A percentile compares a stretch with the other conserved stretches of the same genome.
Evolutionary conservation across 2,888 invertebrate genomes (phyloP).

Genomic region (Seira musarum): DNA sequence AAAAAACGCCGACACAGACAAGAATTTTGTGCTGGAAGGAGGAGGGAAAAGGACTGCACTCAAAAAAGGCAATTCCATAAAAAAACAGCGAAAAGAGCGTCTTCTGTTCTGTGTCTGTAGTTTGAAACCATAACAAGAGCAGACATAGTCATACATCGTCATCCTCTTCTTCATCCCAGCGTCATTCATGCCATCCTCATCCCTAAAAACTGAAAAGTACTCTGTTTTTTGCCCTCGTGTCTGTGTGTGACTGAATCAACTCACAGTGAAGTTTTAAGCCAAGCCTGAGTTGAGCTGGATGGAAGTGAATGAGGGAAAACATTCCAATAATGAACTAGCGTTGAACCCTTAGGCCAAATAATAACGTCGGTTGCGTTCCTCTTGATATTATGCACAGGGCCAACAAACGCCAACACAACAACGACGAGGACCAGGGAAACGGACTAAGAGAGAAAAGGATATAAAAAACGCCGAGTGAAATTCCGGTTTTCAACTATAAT

Average conservation of each 20-base stretch:
- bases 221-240: constrained; percentile 5
- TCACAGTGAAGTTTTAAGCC: background rate
- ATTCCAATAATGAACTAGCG: constrained; percentile 59
- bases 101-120: constrained; percentile 6
- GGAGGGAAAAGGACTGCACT: constrained; percentile 6
- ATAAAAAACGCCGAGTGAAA: background rate
- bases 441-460: background rate
- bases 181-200: constrained; percentile 21
- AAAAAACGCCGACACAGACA: constrained; percentile 14
- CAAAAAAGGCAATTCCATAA: constrained; percentile 50
- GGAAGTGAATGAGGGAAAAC: constrained; percentile 51
- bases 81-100: constrained; percentile 37
- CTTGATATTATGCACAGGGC: constrained; percentile 27
- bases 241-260: constrained; percentile 13
- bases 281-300: background rate
- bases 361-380: background rate
- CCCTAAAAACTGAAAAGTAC: background rate
- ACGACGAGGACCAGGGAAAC: background rate
- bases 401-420: constrained; percentile 16
- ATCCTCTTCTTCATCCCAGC: background rate
- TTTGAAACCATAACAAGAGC: background rate
- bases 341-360: constrained; percentile 42
- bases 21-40: background rate
- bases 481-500: constrained; percentile 7
- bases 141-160: background rate